Percentiles rank a stretch among this genome's conserved stretches.
phyloP scores from a whole-genome alignment of 2,888 invertebrate species.

The Pilophorus perplexus region DNA sequence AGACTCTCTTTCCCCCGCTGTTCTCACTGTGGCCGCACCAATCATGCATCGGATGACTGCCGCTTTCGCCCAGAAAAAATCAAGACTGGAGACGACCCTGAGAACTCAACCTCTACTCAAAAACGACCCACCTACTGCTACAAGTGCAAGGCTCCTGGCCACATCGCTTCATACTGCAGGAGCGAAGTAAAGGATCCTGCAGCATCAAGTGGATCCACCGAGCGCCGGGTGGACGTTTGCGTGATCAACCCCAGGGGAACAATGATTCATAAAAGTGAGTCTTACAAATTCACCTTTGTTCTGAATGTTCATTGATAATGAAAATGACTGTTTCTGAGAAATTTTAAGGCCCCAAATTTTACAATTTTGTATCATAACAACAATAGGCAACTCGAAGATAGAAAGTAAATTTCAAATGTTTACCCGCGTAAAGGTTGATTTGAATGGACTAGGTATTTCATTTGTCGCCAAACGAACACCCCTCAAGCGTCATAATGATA shows the following conservation, averaged over 20 bases:
- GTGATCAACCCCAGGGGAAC: not conserved
- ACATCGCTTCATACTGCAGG: not conserved
- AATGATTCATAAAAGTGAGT: not conserved
- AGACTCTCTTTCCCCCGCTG: too few relatives aligned
- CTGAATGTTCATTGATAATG: conserved; percentile 1
- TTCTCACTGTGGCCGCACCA: too few relatives aligned
- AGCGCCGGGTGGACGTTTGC: not conserved
- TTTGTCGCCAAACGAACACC: not conserved
- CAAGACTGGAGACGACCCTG: too few relatives aligned
- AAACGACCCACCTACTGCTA: not conserved
- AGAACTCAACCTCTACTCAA: too few relatives aligned
- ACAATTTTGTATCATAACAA: not conserved
- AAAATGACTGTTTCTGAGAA: not conserved
- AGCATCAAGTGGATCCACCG: not conserved
- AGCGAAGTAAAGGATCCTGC: too few relatives aligned
- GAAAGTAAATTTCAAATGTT: not conserved
- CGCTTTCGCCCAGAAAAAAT: too few relatives aligned
- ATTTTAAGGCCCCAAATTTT: not conserved
- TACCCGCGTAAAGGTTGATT: not conserved
- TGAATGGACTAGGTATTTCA: not conserved
- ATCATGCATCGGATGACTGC: too few relatives aligned
- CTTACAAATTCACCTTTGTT: not conserved
- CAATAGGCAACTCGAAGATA: not conserved
- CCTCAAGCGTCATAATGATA: not conserved
- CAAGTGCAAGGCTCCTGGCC: not conserved